Evolutionary conservation across 2,888 invertebrate genomes (phyloP), one percentile per base, ranked within the genome.

Genomic region (Noctua comes): DNA sequence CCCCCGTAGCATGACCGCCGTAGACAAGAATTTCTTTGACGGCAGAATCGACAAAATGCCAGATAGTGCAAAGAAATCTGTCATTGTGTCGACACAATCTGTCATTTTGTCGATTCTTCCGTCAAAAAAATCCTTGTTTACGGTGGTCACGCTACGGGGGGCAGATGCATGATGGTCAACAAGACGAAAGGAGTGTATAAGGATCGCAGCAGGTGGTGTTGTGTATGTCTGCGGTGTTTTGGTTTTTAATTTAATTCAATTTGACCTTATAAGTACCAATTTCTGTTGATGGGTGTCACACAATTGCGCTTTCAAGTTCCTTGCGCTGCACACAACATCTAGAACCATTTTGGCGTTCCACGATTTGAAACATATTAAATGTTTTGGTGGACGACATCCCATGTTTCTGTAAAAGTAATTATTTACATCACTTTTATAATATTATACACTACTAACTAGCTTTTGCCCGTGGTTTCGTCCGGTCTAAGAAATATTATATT

Each of bases 331-430:
- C 13, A 96, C 74, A 0, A 96, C 91, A 0, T 93, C 91, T 85
- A 90, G 83, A 2, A 96, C 92, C 94, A 94, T 94, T 0, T 84
- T 68, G 0, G 90, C n/a, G 0, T 92, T 93, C 96, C 96, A 96
- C 73, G 95, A 87, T 74, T 95, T 95, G 88, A 96, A 96, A 84
- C 96, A 96, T 68, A 96, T 95, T 64, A 96, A 83, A 81, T 96
- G 96, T 2, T 79, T 71, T 18, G 27, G 1, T n/a, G 11, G 10
- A 24, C 7, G 8, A 27, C 0, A 1, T 21, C 0, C 10, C 18
- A 80, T 83, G 0, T 71, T 62, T n/a, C 91, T 92, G 86, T 13
- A 85, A 87, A 31, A 18, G 24, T 16, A 51, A 43, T 81, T 36
- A 8, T 7, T 46, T n/a, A 11, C 11, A 74, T 51, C 11, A 36